These are phyloP conservation scores for Aselliscus stoliczkanus DNA, from an alignment of 2,797 vertebrate species.

Conservation along the genomic window DNA sequence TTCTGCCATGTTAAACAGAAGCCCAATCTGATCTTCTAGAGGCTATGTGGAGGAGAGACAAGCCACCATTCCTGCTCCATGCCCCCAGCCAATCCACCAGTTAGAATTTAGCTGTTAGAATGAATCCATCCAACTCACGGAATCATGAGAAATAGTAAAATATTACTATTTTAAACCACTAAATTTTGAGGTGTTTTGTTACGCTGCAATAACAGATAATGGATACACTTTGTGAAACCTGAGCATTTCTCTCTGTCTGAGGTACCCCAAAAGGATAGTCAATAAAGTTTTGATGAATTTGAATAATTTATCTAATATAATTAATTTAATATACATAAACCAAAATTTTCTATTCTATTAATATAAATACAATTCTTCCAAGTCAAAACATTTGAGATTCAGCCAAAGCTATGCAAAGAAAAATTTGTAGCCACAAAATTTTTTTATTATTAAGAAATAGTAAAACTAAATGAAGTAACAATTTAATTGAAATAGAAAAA, in stretches of 20 bases:
- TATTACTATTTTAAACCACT: background rate
- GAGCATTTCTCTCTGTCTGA: background rate
- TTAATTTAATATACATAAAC: background rate
- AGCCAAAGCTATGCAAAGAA: background rate
- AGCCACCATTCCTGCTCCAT: background rate
- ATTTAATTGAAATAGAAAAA: background rate
- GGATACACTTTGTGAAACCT: background rate
- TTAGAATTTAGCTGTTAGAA: background rate
- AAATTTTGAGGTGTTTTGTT: background rate
- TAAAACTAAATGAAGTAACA: background rate
- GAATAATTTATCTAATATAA: background rate
- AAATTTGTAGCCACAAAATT: background rate
- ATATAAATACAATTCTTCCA: background rate
- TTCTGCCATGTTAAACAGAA: background rate
- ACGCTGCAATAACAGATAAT: background rate
- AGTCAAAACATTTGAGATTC: background rate
- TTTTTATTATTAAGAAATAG: conserved; percentile 31
- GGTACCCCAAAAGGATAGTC: background rate
- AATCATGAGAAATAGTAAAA: background rate
- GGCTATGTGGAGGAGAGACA: background rate
- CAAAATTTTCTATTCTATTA: background rate
- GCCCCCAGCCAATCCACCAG: background rate
- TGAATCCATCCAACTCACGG: background rate
- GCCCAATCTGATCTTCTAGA: background rate
- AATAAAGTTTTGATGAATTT: background rate